Conservation (phyloP, 2,113 vertebrate species). For the Dasyurus viverrinus region DNA sequence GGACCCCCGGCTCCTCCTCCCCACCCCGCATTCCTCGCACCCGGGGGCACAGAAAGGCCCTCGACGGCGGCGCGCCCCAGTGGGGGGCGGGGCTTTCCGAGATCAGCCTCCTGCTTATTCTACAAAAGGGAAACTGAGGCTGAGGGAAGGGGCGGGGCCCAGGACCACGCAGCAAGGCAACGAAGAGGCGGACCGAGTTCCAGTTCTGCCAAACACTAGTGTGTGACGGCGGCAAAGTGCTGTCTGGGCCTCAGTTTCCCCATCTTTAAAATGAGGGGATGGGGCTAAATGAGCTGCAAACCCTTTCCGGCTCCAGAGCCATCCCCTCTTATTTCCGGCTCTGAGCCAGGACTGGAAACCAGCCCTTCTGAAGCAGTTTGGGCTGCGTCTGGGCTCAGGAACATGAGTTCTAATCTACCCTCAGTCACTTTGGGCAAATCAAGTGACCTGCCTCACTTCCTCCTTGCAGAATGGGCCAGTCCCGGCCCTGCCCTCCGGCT, state of each 20-base stretch:
- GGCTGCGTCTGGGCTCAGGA: neutral
- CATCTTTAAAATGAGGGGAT: constrained; percentile 6
- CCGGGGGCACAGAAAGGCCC: neutral
- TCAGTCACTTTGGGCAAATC: neutral
- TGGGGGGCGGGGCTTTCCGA: neutral
- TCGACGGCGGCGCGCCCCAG: neutral
- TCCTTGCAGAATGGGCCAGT: neutral
- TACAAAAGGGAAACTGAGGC: neutral
- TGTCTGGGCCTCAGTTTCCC: neutral
- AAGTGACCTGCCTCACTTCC: neutral
- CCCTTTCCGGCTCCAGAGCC: neutral
- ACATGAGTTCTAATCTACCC: neutral
- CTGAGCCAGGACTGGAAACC: neutral
- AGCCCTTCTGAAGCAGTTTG: no score
- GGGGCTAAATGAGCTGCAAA: neutral
- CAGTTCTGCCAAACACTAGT: neutral
- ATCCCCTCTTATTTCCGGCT: neutral
- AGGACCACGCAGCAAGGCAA: no score
- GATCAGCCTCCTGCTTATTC: neutral
- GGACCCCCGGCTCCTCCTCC: neutral
- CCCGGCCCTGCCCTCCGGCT: neutral
- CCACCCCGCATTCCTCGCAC: neutral
- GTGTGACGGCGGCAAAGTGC: neutral
- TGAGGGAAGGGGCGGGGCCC: neutral
- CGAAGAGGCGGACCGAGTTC: neutral